A percentile compares a stretch with the other conserved stretches of the same genome.
phyloP scores from a whole-genome alignment of 1,140 invertebrate genomes.

The Trichoplusia ni region DNA sequence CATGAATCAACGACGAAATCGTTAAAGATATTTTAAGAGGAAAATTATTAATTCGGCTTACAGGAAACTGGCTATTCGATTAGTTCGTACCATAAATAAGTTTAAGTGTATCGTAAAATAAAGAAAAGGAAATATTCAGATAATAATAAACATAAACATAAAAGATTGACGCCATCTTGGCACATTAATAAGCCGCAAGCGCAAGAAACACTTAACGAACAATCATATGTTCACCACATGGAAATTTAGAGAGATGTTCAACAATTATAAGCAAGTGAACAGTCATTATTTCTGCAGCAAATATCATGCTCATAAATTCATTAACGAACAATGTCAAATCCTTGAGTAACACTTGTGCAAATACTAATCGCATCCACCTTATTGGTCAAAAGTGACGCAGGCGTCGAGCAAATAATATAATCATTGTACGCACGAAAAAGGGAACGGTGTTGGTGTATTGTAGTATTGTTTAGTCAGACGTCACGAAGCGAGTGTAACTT shows the following conservation, averaged over 20 bases:
- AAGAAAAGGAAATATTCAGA: too few species aligned
- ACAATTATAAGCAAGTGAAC: too few species aligned
- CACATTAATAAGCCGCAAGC: background rate
- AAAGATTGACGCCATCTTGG: conserved; percentile 11
- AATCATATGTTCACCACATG: background rate
- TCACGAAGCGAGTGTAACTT: background rate
- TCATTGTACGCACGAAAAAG: conserved; percentile 10
- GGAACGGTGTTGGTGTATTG: conserved; percentile 1
- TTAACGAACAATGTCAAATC: conserved; percentile 28
- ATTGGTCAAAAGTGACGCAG: conserved; percentile 31
- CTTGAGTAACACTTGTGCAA: conserved; percentile 45
- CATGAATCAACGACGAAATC: too few species aligned
- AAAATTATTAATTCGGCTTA: too few species aligned
- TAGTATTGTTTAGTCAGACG: background rate
- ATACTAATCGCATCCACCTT: conserved; percentile 43
- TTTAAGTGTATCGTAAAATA: too few species aligned
- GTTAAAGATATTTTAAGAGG: too few species aligned
- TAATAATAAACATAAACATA: too few species aligned
- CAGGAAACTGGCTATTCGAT: too few species aligned
- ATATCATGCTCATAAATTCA: background rate
- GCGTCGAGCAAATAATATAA: too few species aligned
- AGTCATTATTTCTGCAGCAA: too few species aligned
- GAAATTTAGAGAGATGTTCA: background rate
- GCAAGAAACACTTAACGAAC: background rate
- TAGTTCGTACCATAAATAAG: too few species aligned